phyloP scores from a whole-genome alignment of 1,140 invertebrate species.

The Venturia canescens region DNA sequence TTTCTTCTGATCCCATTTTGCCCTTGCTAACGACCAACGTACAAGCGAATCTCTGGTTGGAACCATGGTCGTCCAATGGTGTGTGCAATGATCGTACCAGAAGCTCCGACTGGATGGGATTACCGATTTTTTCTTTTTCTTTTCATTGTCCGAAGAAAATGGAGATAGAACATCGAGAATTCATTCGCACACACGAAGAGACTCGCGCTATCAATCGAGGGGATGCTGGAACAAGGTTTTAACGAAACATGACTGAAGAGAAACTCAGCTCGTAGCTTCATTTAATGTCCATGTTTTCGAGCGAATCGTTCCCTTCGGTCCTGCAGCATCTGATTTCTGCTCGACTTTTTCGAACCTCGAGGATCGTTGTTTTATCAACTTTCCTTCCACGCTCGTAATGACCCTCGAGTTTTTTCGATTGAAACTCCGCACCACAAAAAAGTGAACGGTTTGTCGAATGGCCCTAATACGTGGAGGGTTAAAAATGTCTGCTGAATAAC shows the following conservation, averaged over 20 bases:
- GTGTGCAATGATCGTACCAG: constrained; percentile 29
- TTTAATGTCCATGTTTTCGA: no score
- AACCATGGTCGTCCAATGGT: constrained; percentile 36
- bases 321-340: no score
- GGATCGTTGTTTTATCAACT: no score
- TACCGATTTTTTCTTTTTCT: neutral
- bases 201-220: neutral
- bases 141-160: neutral
- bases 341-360: no score
- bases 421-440: neutral
- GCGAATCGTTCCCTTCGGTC: no score
- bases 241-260: neutral
- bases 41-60: constrained; percentile 17
- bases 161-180: neutral
- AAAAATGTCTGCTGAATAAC: neutral
- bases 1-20: constrained; percentile 26
- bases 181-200: constrained; percentile 32
- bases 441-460: neutral
- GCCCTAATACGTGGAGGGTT: neutral
- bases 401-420: no score
- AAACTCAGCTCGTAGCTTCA: neutral
- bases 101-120: neutral
- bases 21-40: constrained; percentile 36
- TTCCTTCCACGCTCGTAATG: no score
- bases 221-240: neutral